Percentiles rank a stretch among this genome's conserved stretches.
phyloP scores from a whole-genome alignment of 2,113 vertebrate genomes.

The Polypterus bichir region DNA sequence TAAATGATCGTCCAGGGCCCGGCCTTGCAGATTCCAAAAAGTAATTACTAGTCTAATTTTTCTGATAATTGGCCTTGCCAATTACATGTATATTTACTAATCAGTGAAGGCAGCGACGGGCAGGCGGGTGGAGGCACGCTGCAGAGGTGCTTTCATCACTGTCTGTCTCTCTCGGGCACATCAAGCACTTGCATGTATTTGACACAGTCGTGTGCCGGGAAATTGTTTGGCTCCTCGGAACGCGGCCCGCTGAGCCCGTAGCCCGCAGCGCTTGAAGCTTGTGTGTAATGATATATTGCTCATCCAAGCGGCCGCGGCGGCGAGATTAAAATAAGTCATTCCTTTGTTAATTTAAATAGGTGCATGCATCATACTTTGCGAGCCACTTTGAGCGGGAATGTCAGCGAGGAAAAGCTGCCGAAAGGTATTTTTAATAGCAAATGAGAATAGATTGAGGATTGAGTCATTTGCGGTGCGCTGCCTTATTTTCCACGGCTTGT shows the following conservation, averaged over 20 bases:
- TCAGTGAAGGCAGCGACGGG: conserved; percentile 48
- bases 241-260: conserved; percentile 64
- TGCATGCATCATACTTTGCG: conserved; percentile 94
- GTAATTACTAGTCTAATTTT: conserved; percentile 99
- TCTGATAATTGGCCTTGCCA: conserved; percentile 97
- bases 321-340: conserved; percentile 89
- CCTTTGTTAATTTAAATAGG: conserved; percentile 99
- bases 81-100: conserved; percentile 99
- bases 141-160: conserved; percentile 75
- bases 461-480: conserved; percentile 62
- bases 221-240: conserved; percentile 76
- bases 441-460: conserved; percentile 72
- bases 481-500: conserved; percentile 43
- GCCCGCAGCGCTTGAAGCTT: conserved; percentile 74
- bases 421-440: conserved; percentile 94
- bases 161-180: conserved; percentile 65
- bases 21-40: conserved; percentile 54
- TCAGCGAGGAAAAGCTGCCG: conserved; percentile 77
- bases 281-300: conserved; percentile 89
- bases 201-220: conserved; percentile 76
- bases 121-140: conserved; percentile 56
- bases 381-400: conserved; percentile 72
- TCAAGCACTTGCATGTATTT: conserved; percentile 90
- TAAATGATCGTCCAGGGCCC: conserved; percentile 12
- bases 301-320: conserved; percentile 74